Evolutionary conservation across 1,140 invertebrate species (phyloP).

Genomic region (Chironomus striatipennis): DNA sequence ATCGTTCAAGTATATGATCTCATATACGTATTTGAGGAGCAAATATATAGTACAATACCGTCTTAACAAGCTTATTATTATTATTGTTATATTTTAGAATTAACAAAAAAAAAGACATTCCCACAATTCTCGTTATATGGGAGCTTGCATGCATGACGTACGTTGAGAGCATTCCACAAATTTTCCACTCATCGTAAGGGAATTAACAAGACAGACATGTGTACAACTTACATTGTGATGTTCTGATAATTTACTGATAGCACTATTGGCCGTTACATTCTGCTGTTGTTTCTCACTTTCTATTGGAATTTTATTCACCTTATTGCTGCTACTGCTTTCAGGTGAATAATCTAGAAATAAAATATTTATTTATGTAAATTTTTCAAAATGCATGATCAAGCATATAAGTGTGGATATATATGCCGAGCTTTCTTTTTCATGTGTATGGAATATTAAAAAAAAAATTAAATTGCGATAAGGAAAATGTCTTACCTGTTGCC

Average conservation of each 20-base stretch:
- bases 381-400: too few relatives aligned
- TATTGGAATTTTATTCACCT: neutral
- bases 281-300: neutral
- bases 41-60: too few relatives aligned
- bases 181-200: too few relatives aligned
- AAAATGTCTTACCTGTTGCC: neutral
- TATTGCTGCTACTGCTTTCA: neutral
- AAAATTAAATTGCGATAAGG: neutral
- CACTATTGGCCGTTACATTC: neutral
- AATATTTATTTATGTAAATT: too few relatives aligned
- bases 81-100: too few relatives aligned
- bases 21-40: neutral
- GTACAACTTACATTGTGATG: neutral
- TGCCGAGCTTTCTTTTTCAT: neutral
- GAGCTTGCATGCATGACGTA: too few relatives aligned
- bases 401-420: neutral
- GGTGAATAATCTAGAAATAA: neutral
- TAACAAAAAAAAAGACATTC: too few relatives aligned
- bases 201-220: too few relatives aligned
- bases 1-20: slow-evolving; percentile 4
- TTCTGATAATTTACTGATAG: neutral
- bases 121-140: too few relatives aligned
- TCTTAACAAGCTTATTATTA: too few relatives aligned
- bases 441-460: neutral
- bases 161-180: too few relatives aligned